Evolutionary conservation across 2,888 invertebrate species (phyloP).

Genomic region (Myopa tessellatipennis): DNA sequence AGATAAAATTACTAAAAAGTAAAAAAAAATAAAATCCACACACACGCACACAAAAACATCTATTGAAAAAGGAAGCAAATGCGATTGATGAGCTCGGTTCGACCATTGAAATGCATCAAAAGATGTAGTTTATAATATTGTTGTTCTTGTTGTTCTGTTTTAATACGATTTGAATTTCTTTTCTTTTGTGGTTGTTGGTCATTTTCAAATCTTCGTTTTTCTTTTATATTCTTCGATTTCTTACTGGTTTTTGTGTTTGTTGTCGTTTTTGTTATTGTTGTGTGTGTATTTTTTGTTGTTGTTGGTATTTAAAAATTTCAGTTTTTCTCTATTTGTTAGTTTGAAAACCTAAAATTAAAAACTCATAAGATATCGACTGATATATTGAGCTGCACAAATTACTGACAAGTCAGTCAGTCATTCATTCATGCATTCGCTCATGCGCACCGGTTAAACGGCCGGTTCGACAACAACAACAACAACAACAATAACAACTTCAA

Average conservation of each 20-base stretch:
- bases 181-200: slow-evolving; percentile 38
- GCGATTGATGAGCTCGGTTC: slow-evolving; percentile 61
- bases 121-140: too few relatives aligned
- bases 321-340: slow-evolving; percentile 48
- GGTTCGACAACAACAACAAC: too few relatives aligned
- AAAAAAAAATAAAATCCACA: slow-evolving; percentile 9
- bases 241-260: background rate
- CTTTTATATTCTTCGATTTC: slow-evolving; percentile 17
- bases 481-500: too few relatives aligned
- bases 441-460: background rate
- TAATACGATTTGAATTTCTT: background rate
- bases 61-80: slow-evolving; percentile 54
- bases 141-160: slow-evolving; percentile 29
- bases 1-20: slow-evolving; percentile 36
- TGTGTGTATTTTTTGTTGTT: slow-evolving; percentile 41
- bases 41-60: background rate
- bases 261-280: slow-evolving; percentile 41
- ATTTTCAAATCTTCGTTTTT: slow-evolving; percentile 36
- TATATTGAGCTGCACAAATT: slow-evolving; percentile 68
- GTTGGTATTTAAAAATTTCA: background rate
- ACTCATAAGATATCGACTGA: slow-evolving; percentile 69
- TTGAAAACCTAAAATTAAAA: slow-evolving; percentile 67
- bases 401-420: slow-evolving; percentile 57
- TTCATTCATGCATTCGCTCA: slow-evolving; percentile 12
- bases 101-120: slow-evolving; percentile 38